phyloP scores from a whole-genome alignment of 1,140 invertebrate genomes.

The Amyelois transitella region DNA sequence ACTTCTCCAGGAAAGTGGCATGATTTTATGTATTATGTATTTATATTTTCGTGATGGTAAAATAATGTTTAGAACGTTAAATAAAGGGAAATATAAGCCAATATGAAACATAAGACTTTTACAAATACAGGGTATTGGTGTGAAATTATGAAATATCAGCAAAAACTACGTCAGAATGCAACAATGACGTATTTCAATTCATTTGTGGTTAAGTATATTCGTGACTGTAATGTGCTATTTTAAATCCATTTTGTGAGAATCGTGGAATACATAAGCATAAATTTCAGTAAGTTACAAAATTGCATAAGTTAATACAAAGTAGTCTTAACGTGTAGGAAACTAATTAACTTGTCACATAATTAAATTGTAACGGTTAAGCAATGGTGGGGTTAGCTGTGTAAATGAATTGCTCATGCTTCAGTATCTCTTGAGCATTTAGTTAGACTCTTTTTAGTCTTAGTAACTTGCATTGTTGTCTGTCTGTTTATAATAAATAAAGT shows the following conservation, averaged over 20 bases:
- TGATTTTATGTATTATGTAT: too few relatives aligned
- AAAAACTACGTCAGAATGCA: too few relatives aligned
- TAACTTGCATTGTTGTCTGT: neutral
- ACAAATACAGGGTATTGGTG: too few relatives aligned
- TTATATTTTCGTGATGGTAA: too few relatives aligned
- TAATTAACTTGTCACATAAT: neutral
- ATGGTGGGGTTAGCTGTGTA: neutral
- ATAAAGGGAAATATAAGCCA: too few relatives aligned
- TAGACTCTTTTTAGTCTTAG: neutral
- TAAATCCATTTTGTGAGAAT: neutral
- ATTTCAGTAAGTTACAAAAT: neutral
- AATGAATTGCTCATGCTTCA: neutral
- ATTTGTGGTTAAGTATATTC: too few relatives aligned
- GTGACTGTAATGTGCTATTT: too few relatives aligned
- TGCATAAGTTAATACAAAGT: neutral
- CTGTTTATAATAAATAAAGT: neutral
- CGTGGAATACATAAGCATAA: neutral
- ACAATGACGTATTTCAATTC: too few relatives aligned
- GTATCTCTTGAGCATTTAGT: neutral
- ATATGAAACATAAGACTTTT: too few relatives aligned
- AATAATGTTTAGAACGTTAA: too few relatives aligned
- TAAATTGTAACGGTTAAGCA: neutral
- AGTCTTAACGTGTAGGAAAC: neutral
- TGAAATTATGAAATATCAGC: too few relatives aligned
- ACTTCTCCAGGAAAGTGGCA: too few relatives aligned